Base-by-base conservation (phyloP, 2,888 invertebrate genomes). In the Noctuana brunneofusca region DNA sequence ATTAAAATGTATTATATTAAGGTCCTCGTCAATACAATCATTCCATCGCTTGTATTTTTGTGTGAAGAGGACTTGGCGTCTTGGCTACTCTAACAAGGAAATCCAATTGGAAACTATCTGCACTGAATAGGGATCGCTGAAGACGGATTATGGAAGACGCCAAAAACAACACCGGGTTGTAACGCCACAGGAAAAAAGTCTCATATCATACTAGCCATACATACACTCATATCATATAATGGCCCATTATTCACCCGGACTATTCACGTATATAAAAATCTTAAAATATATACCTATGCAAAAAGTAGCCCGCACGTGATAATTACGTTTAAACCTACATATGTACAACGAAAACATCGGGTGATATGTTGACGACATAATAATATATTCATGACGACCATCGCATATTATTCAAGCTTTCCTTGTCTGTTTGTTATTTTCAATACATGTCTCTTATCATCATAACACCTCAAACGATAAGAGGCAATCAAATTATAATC, bases 371-470 rank as follows among this genome's bases (percentile, higher is more conserved):
- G 54, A 32, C 48, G 48, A 14, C 32, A 57, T 35, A n/a, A n/a
- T n/a, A n/a, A n/a, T n/a, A n/a, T n/a, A n/a, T n/a, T 9, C 27
- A 48, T 57, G 11, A 58, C 11, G 35, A 35, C 9, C 16, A 16
- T 48, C 22, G 12, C 18, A 11, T 11, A 22, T 9, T 50, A n/a
- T 53, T 58, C 52, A 22, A 30, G 14, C 14, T n/a, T 52, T 46
- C 52, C 52, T 59, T 30, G 41, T n/a, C 41, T 27, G 16, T 41
- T 24, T 49, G 43, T 59, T 50, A 41, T 27, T 59, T 46, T 32
- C 30, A 52, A 30, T 18, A 20, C 30, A 22, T 22, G 20, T 35
- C 57, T 35, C 48, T 22, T 48, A 57, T 57, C 48, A 3, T n/a
- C 20, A 27, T 46, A 43, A 20, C 32, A 46, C 20, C 6, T 12